Conservation (phyloP, 2,888 invertebrate genomes). For the Siphlonurus alternatus region DNA sequence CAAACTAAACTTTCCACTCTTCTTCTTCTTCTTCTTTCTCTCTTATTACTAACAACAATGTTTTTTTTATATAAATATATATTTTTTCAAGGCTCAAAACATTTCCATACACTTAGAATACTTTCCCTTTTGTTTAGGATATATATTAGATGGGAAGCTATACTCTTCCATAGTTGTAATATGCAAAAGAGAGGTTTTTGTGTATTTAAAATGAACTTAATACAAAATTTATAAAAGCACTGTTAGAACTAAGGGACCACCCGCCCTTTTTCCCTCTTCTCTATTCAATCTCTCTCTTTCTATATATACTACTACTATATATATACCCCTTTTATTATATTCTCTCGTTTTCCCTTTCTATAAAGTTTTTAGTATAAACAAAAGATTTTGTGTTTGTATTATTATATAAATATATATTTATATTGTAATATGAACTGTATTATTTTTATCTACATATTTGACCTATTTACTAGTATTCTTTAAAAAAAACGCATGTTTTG, state of each 20-base stretch:
- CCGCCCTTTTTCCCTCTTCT: neutral
- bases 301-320: too few species aligned
- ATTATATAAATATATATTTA: too few species aligned
- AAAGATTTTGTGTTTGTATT: neutral
- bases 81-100: neutral
- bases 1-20: neutral
- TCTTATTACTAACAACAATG: neutral
- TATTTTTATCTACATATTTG: too few species aligned
- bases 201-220: neutral
- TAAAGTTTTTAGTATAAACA: neutral
- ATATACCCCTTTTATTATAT: too few species aligned
- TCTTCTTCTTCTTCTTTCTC: too few species aligned
- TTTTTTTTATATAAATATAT: neutral
- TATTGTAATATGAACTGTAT: too few species aligned
- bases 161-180: too few species aligned
- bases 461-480: too few species aligned
- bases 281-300: neutral
- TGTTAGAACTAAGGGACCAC: neutral
- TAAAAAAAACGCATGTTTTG: too few species aligned
- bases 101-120: neutral
- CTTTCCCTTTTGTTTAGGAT: too few species aligned
- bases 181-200: neutral
- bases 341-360: neutral
- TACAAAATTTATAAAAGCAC: neutral
- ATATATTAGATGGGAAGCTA: too few species aligned